A percentile compares a stretch with the other conserved stretches of the same genome.
Evolutionary conservation across 2,113 vertebrate species (phyloP).

Genomic region (Aptenodytes patagonicus): DNA sequence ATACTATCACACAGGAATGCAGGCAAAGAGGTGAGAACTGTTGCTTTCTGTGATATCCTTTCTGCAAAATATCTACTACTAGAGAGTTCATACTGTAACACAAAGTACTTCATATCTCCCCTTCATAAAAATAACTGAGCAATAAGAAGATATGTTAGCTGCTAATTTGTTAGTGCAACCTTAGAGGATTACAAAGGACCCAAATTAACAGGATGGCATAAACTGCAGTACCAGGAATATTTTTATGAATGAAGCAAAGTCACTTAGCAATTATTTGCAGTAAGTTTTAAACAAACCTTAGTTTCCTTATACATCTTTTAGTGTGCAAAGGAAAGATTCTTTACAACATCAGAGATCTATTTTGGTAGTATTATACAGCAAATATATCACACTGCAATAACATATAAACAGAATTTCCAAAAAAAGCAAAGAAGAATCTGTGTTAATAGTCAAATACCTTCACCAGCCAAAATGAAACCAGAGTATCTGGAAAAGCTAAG

Average conservation of each 20-base stretch:
- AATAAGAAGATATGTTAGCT: not conserved
- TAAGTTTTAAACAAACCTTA: not conserved
- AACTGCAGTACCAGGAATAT: not conserved
- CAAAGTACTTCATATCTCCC: fast-evolving
- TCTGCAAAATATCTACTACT: not conserved
- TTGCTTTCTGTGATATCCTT: fast-evolving
- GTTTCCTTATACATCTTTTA: not conserved
- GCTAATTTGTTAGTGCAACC: not conserved
- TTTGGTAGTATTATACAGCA: not conserved
- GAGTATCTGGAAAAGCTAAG: not conserved
- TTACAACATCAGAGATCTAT: not conserved
- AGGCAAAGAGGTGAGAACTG: conserved; percentile 85
- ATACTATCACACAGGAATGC: conserved; percentile 84
- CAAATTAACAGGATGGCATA: not conserved
- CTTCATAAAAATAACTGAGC: not conserved
- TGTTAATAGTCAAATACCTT: not conserved
- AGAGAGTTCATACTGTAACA: not conserved
- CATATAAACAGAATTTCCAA: not conserved
- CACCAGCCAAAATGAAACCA: not conserved
- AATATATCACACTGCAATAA: not conserved
- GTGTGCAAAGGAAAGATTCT: not conserved
- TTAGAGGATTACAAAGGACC: not conserved
- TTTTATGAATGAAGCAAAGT: not conserved
- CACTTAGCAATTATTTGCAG: not conserved
- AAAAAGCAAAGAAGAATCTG: not conserved